These are phyloP conservation scores for Centrocercus urophasianus DNA, from an alignment of 2,113 vertebrate genomes.

Conservation along the genomic window DNA sequence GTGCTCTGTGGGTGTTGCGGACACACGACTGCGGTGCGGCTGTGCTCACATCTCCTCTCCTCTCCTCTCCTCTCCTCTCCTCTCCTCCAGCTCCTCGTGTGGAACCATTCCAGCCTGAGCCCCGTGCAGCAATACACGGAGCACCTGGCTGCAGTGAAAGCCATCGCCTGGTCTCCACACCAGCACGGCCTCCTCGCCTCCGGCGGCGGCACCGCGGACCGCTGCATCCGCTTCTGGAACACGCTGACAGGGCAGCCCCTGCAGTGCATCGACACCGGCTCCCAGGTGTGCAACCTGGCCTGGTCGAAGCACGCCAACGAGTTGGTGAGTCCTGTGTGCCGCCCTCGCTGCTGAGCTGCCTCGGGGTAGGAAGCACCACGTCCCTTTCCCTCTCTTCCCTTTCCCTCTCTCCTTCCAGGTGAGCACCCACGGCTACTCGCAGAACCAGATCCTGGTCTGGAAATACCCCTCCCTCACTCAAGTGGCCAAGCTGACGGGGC, in stretches of 20 bases:
- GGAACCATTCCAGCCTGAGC: constrained; percentile 95
- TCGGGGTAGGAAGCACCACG: rapidly evolving
- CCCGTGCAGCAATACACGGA: constrained; percentile 98
- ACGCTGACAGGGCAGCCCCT: constrained; percentile 94
- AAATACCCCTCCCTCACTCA: constrained; percentile 97
- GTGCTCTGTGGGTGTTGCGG: background rate
- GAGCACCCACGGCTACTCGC: constrained; percentile 97
- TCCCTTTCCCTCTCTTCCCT: rapidly evolving
- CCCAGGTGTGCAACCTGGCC: constrained; percentile 98
- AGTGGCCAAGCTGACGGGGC: constrained; percentile 96
- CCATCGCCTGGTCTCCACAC: constrained; percentile 98
- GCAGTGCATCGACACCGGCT: constrained; percentile 96
- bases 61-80: background rate
- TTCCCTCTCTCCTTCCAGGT: constrained; percentile 78
- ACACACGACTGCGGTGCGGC: background rate
- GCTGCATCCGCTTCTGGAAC: constrained; percentile 99
- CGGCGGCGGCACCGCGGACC: constrained; percentile 93
- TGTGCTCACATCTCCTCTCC: background rate
- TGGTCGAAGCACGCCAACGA: constrained; percentile 99
- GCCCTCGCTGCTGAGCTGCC: background rate
- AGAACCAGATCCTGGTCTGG: constrained; percentile 99
- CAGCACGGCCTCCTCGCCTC: constrained; percentile 96
- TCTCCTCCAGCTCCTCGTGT: constrained; percentile 89
- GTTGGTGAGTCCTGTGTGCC: constrained; percentile 79
- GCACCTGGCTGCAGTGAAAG: constrained; percentile 96